A percentile compares a stretch with the other conserved stretches of the same genome.
These are phyloP conservation scores for Microctenopoma lineatum DNA, from an alignment of 2,797 vertebrate species.

Conservation along the genomic window DNA sequence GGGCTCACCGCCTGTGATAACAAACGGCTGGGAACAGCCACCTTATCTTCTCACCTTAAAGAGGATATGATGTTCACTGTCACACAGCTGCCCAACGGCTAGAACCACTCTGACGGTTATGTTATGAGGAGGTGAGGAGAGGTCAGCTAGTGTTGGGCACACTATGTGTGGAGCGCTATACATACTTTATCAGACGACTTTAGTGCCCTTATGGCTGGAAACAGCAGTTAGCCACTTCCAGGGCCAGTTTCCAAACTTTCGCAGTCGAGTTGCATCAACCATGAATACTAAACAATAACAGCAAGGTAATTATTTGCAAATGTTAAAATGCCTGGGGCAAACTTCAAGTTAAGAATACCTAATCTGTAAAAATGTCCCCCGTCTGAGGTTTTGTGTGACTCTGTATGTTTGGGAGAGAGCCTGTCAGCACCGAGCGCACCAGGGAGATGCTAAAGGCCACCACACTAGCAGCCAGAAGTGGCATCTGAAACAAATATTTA, in stretches of 20 bases:
- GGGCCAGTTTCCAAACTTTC: slow-evolving; percentile 21
- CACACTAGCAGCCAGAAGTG: slow-evolving; percentile 59
- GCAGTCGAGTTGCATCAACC: slow-evolving; percentile 19
- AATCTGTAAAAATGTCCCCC: slow-evolving; percentile 30
- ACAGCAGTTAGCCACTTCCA: slow-evolving; percentile 12
- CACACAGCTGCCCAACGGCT: slow-evolving; percentile 60
- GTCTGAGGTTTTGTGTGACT: slow-evolving; percentile 34
- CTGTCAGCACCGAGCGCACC: slow-evolving; percentile 49
- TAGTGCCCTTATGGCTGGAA: slow-evolving; percentile 3
- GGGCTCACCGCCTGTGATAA: slow-evolving; percentile 63
- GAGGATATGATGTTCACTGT: slow-evolving; percentile 74
- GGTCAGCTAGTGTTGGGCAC: slow-evolving; percentile 43
- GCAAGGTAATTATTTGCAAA: slow-evolving; percentile 53
- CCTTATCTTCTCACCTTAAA: slow-evolving; percentile 79
- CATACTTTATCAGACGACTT: neutral
- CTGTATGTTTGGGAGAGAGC: slow-evolving; percentile 27
- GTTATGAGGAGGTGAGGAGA: slow-evolving; percentile 45
- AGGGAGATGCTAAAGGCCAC: slow-evolving; percentile 65
- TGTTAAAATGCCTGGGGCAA: slow-evolving; percentile 54
- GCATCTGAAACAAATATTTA: slow-evolving; percentile 71
- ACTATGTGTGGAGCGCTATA: neutral
- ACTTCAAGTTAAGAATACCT: slow-evolving; percentile 48
- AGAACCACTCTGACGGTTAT: slow-evolving; percentile 54
- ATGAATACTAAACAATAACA: slow-evolving; percentile 47
- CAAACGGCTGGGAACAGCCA: slow-evolving; percentile 70